Evolutionary conservation across 2,888 invertebrate genomes (phyloP), one percentile per base, ranked within the genome.

Genomic region (Sphinx pinastri): DNA sequence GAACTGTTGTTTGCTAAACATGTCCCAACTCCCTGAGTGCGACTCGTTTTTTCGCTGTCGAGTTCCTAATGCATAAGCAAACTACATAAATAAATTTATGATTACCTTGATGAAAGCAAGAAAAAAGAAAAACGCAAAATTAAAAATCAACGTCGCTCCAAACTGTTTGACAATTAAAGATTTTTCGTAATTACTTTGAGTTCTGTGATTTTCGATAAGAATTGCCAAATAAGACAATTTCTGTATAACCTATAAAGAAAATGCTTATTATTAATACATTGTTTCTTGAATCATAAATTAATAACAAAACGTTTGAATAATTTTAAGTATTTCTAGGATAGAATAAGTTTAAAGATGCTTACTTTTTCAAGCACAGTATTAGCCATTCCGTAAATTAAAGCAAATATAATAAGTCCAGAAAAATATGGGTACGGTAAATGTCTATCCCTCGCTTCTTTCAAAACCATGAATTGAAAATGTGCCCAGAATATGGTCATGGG

Each of bases 91-190:
- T 38, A 25, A 38, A 38, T 38, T 38, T 38, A 7, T n/a, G 5
- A 38, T 68, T 55, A 68, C 71, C 63, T 71, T 63, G 13, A 71
- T n/a, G 52, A 72, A 71, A 3, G 67, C 72, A 31, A 72, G 51
- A 45, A 71, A 72, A 59, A 63, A 16, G 51, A 60, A 68, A 49
- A 69, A 68, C 8, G 68, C 59, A 67, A 69, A 72, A 71, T 82
- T 84, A 73, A 88, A 88, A 5, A 83, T 78, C 70, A 89, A 87
- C 0, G 83, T 80, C 59, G 89, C 73, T 8, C 84, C 77, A 72
- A 83, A 88, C 52, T 80, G 76, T 76, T 89, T 90, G 68, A 79
- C 82, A 38, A 88, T 84, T 72, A 81, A 86, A 6, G 88, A 82
- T 71, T 85, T 81, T 67, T 86, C 83, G 74, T 81, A 88, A 67